These are phyloP conservation scores for Chauna torquata DNA, from an alignment of 2,113 vertebrate species.

Conservation along the genomic window DNA sequence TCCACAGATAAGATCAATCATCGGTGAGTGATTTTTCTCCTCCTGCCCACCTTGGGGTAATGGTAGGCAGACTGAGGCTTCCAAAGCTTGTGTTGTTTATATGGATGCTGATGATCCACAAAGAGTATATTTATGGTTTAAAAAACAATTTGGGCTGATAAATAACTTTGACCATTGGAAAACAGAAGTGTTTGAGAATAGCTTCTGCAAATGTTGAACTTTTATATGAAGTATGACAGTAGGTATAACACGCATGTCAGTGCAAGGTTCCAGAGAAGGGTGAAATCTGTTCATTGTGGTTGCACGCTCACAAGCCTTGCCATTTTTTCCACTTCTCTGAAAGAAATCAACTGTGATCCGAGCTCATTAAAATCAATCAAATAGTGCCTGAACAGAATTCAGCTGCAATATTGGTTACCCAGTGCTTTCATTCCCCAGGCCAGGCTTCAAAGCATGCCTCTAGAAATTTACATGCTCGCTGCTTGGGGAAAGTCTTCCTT, in stretches of 20 bases:
- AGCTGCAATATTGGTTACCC: neutral
- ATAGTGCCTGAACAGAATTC: accelerated
- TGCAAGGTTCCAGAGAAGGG: neutral
- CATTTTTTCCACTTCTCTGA: neutral
- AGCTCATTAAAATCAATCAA: neutral
- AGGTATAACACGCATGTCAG: neutral
- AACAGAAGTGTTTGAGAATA: neutral
- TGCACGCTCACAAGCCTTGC: accelerated
- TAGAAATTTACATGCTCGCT: neutral
- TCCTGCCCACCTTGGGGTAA: neutral
- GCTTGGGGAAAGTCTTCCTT: neutral
- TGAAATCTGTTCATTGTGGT: neutral
- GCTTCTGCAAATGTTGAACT: neutral
- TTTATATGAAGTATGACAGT: neutral
- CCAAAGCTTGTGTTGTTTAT: neutral
- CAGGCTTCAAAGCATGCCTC: neutral
- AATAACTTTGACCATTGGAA: neutral
- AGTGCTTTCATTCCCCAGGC: neutral
- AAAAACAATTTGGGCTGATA: neutral
- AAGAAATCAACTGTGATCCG: neutral
- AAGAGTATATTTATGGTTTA: neutral
- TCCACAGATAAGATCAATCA: neutral
- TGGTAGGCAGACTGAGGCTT: neutral
- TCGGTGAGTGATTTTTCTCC: neutral
- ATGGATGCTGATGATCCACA: neutral